phyloP scores from a whole-genome alignment of 2,113 vertebrate species.

The Nyctibius bracteatus region DNA sequence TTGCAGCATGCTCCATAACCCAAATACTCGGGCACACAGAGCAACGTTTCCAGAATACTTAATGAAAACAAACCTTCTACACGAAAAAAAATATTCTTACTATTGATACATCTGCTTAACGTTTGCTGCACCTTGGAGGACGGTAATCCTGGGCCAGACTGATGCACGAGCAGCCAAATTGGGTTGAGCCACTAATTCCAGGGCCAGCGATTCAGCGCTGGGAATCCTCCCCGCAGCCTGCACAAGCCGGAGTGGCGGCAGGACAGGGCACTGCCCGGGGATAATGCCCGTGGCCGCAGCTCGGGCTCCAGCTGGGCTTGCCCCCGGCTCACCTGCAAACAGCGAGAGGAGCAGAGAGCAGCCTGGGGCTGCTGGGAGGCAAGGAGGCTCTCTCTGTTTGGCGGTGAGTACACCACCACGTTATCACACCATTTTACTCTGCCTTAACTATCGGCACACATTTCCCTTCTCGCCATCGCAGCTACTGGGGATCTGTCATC shows the following conservation, averaged over 20 bases:
- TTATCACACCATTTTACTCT: neutral
- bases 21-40: neutral
- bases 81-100: neutral
- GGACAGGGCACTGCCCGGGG: neutral
- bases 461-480: neutral
- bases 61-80: slow-evolving; percentile 36
- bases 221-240: neutral
- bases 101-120: neutral
- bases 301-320: neutral
- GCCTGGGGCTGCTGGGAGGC: neutral
- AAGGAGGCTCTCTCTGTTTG: neutral
- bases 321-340: fast-evolving
- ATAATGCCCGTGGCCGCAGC: neutral
- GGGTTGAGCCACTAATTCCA: neutral
- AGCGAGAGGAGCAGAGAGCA: neutral
- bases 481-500: slow-evolving; percentile 20
- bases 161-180: fast-evolving
- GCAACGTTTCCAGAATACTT: neutral
- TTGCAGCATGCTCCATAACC: neutral
- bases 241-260: neutral
- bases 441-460: neutral
- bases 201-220: fast-evolving
- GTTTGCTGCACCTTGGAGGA: neutral
- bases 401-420: neutral
- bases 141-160: neutral